Evolutionary conservation across 2,888 invertebrate species (phyloP).

Genomic region (Galeruca laticollis): DNA sequence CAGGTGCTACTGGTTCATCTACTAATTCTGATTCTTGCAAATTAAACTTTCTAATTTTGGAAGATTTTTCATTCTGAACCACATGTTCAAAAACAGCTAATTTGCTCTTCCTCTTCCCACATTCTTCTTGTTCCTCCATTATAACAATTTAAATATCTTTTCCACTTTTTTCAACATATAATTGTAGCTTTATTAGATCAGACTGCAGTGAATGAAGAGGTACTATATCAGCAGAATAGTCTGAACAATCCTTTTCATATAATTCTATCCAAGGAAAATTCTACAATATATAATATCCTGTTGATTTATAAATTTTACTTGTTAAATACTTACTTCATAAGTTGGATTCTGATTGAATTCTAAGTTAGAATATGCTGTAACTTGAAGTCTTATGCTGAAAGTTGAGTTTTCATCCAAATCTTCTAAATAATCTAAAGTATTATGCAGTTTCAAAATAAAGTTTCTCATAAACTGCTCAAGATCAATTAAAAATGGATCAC

Average conservation of each 20-base stretch:
- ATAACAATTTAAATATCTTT: slow-evolving; percentile 15
- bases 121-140: slow-evolving; percentile 46
- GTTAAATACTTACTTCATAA: slow-evolving; percentile 61
- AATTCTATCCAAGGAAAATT: slow-evolving; percentile 69
- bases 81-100: slow-evolving; percentile 63
- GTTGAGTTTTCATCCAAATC: slow-evolving; percentile 70
- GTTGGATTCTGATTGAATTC: slow-evolving; percentile 70
- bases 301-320: background rate
- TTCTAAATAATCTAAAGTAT: slow-evolving; percentile 67
- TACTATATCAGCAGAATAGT: slow-evolving; percentile 62
- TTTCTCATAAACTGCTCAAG: slow-evolving; percentile 73
- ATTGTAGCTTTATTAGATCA: slow-evolving; percentile 63
- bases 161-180: slow-evolving; percentile 59
- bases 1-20: slow-evolving; percentile 54
- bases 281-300: slow-evolving; percentile 50
- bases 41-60: slow-evolving; percentile 45
- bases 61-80: slow-evolving; percentile 53
- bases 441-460: slow-evolving; percentile 72
- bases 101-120: slow-evolving; percentile 52
- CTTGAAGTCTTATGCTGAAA: slow-evolving; percentile 73
- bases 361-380: slow-evolving; percentile 72
- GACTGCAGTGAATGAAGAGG: slow-evolving; percentile 66
- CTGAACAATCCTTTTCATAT: slow-evolving; percentile 53
- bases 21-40: slow-evolving; percentile 56
- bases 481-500: slow-evolving; percentile 74